Base-by-base conservation (phyloP, 2,888 invertebrate genomes). In the Tenthredo distinguenda region DNA sequence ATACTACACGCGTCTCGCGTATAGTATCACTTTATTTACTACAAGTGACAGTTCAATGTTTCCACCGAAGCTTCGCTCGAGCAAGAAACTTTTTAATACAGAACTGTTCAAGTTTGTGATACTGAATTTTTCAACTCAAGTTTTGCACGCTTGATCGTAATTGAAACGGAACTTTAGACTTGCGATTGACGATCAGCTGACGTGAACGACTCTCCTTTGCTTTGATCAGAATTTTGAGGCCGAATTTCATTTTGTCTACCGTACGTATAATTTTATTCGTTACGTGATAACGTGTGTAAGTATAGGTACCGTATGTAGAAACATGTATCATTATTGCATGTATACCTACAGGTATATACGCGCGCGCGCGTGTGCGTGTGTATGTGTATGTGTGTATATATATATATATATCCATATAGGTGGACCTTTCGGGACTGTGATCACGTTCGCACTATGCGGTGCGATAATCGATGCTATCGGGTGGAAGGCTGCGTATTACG, bases 401-500 rank as follows among this genome's bases (percentile, higher is more conserved):
- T 26, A 26, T 26, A 26, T 26, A 26, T n/a, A n/a, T n/a, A n/a
- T n/a, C n/a, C n/a, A 47, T 47, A 47, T 43, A 96, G 97, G 97
- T 79, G 97, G 97, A 26, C 96, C 96, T 0, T 94, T 97, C 84
- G 97, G 96, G 26, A 96, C 96, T 0, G 96, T 96, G 2, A 94
- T 96, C 1, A 96, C 97, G 0, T 96, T 96, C 95, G 95, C 96
- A 0, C 90, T 96, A 0, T 96, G 96, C 71, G 97, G 97, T 0
- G 92, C 95, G 1, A 93, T 97, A 0, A 95, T 96, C 87, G 95
- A 95, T 86, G 93, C 94, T 37, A 94, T 94, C 65, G 96, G 96
- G 76, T 97, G 97, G 97, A 94, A 94, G 21, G 95, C 96, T 90
- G 96, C 96, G 1, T 97, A 96, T 91, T 96, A 96, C 89, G 94